Evolutionary conservation across 2,113 vertebrate genomes (phyloP), one percentile per base, ranked within the genome.

Genomic region (Aplodontia rufa): DNA sequence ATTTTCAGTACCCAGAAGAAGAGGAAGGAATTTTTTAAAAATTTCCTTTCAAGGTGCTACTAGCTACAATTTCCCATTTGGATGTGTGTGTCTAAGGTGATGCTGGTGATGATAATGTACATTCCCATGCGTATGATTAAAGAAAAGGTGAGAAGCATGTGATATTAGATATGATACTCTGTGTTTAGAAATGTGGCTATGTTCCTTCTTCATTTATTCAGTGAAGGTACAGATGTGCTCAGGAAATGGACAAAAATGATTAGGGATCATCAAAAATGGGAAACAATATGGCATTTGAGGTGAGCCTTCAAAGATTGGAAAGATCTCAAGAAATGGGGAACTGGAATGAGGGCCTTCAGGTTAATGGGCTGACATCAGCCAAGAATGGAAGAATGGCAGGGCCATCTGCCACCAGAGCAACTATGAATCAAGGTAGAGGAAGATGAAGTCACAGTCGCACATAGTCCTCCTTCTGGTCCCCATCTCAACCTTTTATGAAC

Each of bases 1-100:
- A 80, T 93, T 96, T 87, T 93, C 79, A 49, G 62, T 37, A 11
- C 6, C 35, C 11, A 90, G 55, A 42, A 88, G 66, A 72, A 87
- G 74, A 83, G 45, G 91, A 96, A 76, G 69, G 40, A 35, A 35
- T 22, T 72, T 10, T 69, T 90, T 82, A 60, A 28, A 1, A 11
- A 2, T 42, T 24, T 45, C 20, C 83, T 91, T 72, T 47, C 20
- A 55, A 93, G 87, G 24, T 53, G 94, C 13, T 9, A 0, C 0
- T 60, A 87, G 40, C 42, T 89, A 68, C 66, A 4, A 0, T 47
- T 95, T 97, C 79, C 32, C 30, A 78, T 42, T 94, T 89, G 66
- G 30, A 30, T 74, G 35, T 75, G 40, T 66, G 47, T 37, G 12
- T 60, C 28, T 84, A 47, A 55, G 60, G 12, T 24, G 49, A 19